phyloP scores from a whole-genome alignment of 2,888 invertebrate genomes.

The Oligia latruncula region DNA sequence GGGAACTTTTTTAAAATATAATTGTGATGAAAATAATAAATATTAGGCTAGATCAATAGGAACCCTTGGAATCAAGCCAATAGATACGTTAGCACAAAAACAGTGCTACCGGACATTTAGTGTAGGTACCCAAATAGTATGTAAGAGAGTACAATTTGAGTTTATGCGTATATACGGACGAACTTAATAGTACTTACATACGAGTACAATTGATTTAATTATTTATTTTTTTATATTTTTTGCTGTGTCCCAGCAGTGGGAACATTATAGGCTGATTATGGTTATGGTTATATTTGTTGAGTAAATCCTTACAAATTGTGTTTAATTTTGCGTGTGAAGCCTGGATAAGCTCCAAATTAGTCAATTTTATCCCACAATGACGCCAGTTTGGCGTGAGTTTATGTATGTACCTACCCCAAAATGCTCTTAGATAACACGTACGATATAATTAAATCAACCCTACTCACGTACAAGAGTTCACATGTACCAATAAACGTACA shows the following conservation, averaged over 20 bases:
- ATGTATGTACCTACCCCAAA: background rate
- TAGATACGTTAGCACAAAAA: constrained; percentile 9
- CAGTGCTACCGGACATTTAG: background rate
- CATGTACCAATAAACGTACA: background rate
- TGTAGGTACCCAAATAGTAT: background rate
- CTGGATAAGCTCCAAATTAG: constrained; percentile 6
- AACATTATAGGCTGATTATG: too few relatives aligned
- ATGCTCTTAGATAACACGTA: background rate
- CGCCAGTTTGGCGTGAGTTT: background rate
- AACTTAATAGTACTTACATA: background rate
- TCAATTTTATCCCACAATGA: background rate
- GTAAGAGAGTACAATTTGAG: background rate
- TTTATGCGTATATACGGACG: constrained; percentile 2
- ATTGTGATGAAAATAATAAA: background rate
- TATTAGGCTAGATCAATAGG: constrained; percentile 14
- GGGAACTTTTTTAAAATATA: background rate
- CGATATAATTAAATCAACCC: constrained; percentile 8
- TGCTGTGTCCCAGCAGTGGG: too few relatives aligned
- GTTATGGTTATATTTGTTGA: background rate
- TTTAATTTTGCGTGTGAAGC: background rate
- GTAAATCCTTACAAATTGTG: background rate
- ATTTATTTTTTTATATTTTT: too few relatives aligned
- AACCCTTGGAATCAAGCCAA: constrained; percentile 26
- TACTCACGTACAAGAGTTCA: background rate
- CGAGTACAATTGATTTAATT: too few relatives aligned